Evolutionary conservation across 2,888 invertebrate genomes (phyloP).

Genomic region (Dynastes hyllus): DNA sequence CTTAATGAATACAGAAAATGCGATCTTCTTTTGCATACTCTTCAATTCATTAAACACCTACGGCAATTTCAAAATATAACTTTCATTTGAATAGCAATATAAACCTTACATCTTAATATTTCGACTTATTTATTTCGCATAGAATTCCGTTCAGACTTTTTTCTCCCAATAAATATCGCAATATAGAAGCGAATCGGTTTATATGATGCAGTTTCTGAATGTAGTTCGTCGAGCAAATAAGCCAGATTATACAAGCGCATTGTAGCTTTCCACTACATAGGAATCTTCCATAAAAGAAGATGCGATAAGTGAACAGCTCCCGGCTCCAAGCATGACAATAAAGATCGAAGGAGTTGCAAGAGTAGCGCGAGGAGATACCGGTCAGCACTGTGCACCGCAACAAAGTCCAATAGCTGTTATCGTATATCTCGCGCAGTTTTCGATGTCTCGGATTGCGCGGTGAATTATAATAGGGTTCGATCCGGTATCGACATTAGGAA

Average conservation of each 20-base stretch:
- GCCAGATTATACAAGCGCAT: slow-evolving; percentile 3
- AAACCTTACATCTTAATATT: too few species aligned
- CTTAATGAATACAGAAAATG: too few species aligned
- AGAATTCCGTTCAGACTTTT: too few species aligned
- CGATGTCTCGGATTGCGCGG: background rate
- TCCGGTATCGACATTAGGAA: slow-evolving; percentile 6
- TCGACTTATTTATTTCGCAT: too few species aligned
- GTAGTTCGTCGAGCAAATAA: slow-evolving; percentile 19
- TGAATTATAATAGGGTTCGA: slow-evolving; percentile 26
- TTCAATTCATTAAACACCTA: too few species aligned
- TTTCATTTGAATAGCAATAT: too few species aligned
- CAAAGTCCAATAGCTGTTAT: slow-evolving; percentile 1
- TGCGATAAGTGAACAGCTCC: slow-evolving; percentile 2
- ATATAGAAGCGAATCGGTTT: background rate
- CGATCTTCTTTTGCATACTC: too few species aligned
- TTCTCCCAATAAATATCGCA: background rate
- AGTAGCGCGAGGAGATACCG: background rate
- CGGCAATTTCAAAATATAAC: too few species aligned
- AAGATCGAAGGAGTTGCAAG: background rate
- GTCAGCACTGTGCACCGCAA: background rate
- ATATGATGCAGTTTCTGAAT: background rate
- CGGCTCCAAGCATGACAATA: background rate
- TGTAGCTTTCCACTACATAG: slow-evolving; percentile 1
- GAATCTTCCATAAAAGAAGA: slow-evolving; percentile 13
- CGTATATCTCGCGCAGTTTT: slow-evolving; percentile 3